These are phyloP conservation scores for Mylabris sibirica DNA, from an alignment of 2,888 invertebrate species.

Conservation along the genomic window DNA sequence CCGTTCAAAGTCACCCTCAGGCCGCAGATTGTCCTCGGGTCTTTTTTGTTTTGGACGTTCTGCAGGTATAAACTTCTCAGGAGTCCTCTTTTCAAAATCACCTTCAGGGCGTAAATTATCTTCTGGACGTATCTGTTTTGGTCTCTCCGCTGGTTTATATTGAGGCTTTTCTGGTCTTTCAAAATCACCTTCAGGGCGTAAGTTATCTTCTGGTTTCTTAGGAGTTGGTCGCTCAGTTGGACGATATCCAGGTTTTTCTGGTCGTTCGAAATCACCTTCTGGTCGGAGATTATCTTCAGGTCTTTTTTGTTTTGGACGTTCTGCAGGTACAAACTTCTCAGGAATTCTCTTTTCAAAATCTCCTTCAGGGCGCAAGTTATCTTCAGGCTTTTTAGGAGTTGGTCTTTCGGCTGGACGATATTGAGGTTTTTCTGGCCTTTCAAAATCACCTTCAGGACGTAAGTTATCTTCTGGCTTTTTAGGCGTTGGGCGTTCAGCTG, in stretches of 20 bases:
- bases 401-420: conserved; percentile 59
- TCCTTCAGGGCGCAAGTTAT: conserved; percentile 64
- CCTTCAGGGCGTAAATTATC: conserved; percentile 65
- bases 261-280: conserved; percentile 62
- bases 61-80: conserved; percentile 60
- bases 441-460: conserved; percentile 63
- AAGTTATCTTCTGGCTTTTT: conserved; percentile 55
- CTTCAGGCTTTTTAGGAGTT: conserved; percentile 58
- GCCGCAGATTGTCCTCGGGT: conserved; percentile 61
- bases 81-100: conserved; percentile 62
- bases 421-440: conserved; percentile 52
- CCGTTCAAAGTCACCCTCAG: conserved; percentile 62
- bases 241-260: conserved; percentile 48
- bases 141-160: conserved; percentile 57
- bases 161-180: conserved; percentile 54
- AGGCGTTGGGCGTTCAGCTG: conserved; percentile 54
- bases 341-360: conserved; percentile 58
- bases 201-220: conserved; percentile 54
- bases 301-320: conserved; percentile 59
- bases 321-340: conserved; percentile 59
- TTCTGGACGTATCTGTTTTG: conserved; percentile 58
- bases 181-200: conserved; percentile 62
- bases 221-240: conserved; percentile 54
- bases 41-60: conserved; percentile 57
- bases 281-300: conserved; percentile 64